Base-by-base conservation (phyloP, 1,140 invertebrate species). In the Heliconius nattereri region DNA sequence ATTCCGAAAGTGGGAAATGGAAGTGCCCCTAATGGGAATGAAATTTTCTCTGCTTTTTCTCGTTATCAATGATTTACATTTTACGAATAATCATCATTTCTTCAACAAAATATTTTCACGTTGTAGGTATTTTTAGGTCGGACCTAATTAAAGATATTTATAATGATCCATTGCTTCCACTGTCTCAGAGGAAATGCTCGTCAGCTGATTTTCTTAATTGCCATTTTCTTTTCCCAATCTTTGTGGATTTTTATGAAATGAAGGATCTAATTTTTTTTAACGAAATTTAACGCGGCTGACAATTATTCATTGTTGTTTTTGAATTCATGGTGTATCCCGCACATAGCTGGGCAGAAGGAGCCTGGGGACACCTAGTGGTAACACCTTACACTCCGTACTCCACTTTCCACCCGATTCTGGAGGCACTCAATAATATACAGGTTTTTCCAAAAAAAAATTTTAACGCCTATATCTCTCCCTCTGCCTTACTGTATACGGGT, bases 171-270 rank as follows among this genome's bases (percentile, higher is more conserved):
- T 26, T 66, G 60, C 60, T 29, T 66, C 26, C 40, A 45, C 40
- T 23, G 60, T 66, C 60, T 29, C 60, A 8, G 11, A 66, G 60
- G 60, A 66, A 66, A 66, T 29, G 23, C 29, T 66, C 23, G 6
- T 11, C 13, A 16, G 23, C 26, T 66, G 60, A 66, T 66, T 66
- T 66, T 66, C 26, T 29, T 66, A 29, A 66, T 66, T 66, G 5
- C 60, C 60, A 66, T 66, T 66, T 29, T 29, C 60, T 66, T 66
- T 66, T 29, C 9, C 60, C 26, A 66, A 66, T 66, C 26, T 66
- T 26, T 60, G n/a, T 23, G 54, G 54, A 57, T 9, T 60, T 60
- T 60, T 29, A 66, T 66, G 2, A 66, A 16, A 29, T 66, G 60
- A 29, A 29, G 23, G 23, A n/a, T 16, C 29, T 6, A 16, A 7